Percentiles rank a stretch among this genome's conserved stretches.
These are phyloP conservation scores for Eudemis profundana DNA, from an alignment of 2,888 invertebrate species.

Conservation along the genomic window DNA sequence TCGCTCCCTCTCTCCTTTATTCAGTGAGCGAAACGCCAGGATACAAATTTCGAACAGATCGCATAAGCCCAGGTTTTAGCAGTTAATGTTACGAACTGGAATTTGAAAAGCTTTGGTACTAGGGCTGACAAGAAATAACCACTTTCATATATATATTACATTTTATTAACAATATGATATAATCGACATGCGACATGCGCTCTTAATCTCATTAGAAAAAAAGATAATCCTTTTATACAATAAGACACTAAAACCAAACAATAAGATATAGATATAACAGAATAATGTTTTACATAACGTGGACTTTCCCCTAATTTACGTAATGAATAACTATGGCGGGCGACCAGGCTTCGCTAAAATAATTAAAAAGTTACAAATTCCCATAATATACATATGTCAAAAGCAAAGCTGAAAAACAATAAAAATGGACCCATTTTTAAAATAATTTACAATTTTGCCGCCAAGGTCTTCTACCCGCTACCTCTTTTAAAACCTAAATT, in stretches of 20 bases:
- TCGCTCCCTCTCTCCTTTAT: no score
- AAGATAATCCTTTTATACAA: slow-evolving; percentile 74
- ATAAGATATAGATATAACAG: slow-evolving; percentile 63
- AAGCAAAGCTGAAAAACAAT: slow-evolving; percentile 38
- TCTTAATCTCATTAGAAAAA: slow-evolving; percentile 77
- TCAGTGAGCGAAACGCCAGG: no score
- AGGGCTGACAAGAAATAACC: slow-evolving; percentile 19
- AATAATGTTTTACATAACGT: slow-evolving; percentile 64
- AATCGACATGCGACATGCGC: slow-evolving; percentile 81
- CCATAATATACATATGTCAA: slow-evolving; percentile 21
- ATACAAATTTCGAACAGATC: no score
- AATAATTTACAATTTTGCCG: slow-evolving; percentile 40
- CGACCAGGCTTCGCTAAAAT: slow-evolving; percentile 41
- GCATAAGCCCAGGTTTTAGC: no score
- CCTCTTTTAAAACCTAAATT: slow-evolving; percentile 61
- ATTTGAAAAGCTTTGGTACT: no score
- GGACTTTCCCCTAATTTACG: slow-evolving; percentile 65
- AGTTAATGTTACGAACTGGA: no score
- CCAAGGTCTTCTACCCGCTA: slow-evolving; percentile 50
- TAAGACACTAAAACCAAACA: slow-evolving; percentile 64
- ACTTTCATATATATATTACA: slow-evolving; percentile 76
- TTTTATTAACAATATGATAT: slow-evolving; percentile 85
- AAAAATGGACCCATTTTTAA: slow-evolving; percentile 39
- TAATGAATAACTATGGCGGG: slow-evolving; percentile 58
- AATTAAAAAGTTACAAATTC: slow-evolving; percentile 19